Evolutionary conservation across 2,113 vertebrate species (phyloP), one percentile per base, ranked within the genome.

Genomic region (Chionis minor): DNA sequence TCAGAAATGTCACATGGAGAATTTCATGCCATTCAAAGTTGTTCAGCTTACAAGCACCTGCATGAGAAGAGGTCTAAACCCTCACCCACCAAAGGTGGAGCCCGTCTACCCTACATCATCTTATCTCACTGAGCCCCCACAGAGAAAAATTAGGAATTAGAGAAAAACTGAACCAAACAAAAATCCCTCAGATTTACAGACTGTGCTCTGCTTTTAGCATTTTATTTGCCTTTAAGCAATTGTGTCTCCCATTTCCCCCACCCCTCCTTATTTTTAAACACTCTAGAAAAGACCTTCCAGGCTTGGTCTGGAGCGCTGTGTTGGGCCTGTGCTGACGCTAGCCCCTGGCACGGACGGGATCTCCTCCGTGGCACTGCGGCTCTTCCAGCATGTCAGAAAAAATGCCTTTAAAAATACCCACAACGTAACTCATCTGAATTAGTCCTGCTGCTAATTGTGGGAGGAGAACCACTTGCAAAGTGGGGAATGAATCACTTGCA

Each of bases 401-500:
- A 72, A 16, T 20, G 24, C 38, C 54, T 69, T 95, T 78, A 85
- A 87, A 33, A 30, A 10, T 66, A 86, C 17, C 81, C 30, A 18
- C 26, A 69, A 61, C 83, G 94, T 90, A 94, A 70, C 77, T 90
- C 86, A 86, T 88, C 92, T 94, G 90, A 70, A 91, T 97, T 91
- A 94, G 78, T 42, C 24, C 51, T 87, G 75, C 80, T 94, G 75
- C 62, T 38, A 75, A 90, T 17, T 93, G 94, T 88, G 93, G 81
- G 81, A 96, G 94, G 66, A 58, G 72, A 94, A 83, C 80, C 44
- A 22, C 75, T 90, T 82, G 92, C 91, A 89, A 96, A 95, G 75
- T 40, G 28, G 92, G 87, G 89, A 84, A 83, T 84, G 93, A 92
- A 93, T 92, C 82, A 93, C 81, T 90, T 85, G 86, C 92, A 96